Conservation (phyloP, 2,797 vertebrate genomes). For the Acrocephalus scirpaceus region DNA sequence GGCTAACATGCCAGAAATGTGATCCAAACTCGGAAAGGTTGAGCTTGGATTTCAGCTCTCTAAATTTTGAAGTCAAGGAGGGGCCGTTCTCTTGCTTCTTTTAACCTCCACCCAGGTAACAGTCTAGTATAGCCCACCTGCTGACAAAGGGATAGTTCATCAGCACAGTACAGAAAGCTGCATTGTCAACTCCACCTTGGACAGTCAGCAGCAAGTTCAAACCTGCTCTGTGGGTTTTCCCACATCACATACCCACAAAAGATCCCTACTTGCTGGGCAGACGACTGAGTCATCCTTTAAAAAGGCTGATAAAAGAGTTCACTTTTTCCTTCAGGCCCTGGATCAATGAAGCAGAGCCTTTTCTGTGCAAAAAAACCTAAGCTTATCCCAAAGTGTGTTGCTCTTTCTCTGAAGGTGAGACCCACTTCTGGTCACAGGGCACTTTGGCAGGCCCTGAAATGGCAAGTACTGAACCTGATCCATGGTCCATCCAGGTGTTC, state of each 20-base stretch:
- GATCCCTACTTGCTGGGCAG: neutral
- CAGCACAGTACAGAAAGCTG: neutral
- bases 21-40: neutral
- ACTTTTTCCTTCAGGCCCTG: neutral
- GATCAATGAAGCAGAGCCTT: neutral
- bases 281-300: neutral
- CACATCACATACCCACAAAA: neutral
- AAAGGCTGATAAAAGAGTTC: neutral
- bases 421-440: neutral
- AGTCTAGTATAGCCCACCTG: neutral
- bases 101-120: neutral
- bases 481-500: neutral
- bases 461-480: neutral
- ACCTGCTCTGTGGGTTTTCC: neutral
- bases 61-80: neutral
- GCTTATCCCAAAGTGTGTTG: neutral
- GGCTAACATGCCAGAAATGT: neutral
- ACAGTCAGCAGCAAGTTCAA: neutral
- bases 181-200: neutral
- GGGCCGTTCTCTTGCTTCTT: neutral
- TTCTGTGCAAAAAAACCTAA: neutral
- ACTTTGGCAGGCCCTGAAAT: neutral
- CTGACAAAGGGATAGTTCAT: neutral
- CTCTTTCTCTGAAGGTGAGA: neutral
- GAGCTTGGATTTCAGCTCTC: neutral